Evolutionary conservation across 2,888 invertebrate genomes (phyloP).

Genomic region (Andrena fulva): DNA sequence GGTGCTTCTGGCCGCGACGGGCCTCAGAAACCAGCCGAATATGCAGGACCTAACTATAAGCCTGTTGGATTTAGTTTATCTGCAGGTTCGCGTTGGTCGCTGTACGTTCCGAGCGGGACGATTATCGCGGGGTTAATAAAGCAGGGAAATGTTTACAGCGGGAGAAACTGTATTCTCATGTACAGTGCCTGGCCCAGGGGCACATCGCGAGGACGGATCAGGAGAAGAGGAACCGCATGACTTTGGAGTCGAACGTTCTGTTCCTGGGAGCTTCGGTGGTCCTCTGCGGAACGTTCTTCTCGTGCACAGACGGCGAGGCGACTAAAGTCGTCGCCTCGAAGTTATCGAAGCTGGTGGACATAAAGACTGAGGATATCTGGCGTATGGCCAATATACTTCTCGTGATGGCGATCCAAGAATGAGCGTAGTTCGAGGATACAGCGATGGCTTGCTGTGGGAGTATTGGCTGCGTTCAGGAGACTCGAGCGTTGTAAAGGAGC

Average conservation of each 20-base stretch:
- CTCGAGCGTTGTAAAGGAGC: not conserved
- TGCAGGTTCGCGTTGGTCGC: slow-evolving; percentile 70
- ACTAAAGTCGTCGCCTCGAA: slow-evolving; percentile 46
- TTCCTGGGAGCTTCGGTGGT: slow-evolving; percentile 71
- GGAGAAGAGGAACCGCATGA: slow-evolving; percentile 51
- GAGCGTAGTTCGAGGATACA: slow-evolving; percentile 5
- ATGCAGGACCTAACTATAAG: slow-evolving; percentile 26
- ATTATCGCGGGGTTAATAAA: not conserved
- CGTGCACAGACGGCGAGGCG: slow-evolving; percentile 34
- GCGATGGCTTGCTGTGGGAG: not conserved
- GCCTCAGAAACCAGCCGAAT: slow-evolving; percentile 40
- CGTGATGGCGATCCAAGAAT: slow-evolving; percentile 63
- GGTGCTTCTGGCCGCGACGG: slow-evolving; percentile 59
- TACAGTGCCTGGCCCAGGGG: slow-evolving; percentile 46
- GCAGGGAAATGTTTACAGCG: slow-evolving; percentile 51
- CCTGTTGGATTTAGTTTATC: slow-evolving; percentile 66
- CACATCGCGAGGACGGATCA: slow-evolving; percentile 20
- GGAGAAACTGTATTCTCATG: slow-evolving; percentile 53
- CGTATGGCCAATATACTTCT: slow-evolving; percentile 71
- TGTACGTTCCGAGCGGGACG: not conserved
- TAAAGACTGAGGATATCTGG: slow-evolving; percentile 64
- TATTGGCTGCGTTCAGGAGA: not conserved
- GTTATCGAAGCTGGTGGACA: slow-evolving; percentile 66
- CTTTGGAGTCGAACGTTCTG: slow-evolving; percentile 71
- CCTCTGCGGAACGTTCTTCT: slow-evolving; percentile 68